phyloP scores from a whole-genome alignment of 1,140 invertebrate genomes.

The Hetaerina americana region DNA sequence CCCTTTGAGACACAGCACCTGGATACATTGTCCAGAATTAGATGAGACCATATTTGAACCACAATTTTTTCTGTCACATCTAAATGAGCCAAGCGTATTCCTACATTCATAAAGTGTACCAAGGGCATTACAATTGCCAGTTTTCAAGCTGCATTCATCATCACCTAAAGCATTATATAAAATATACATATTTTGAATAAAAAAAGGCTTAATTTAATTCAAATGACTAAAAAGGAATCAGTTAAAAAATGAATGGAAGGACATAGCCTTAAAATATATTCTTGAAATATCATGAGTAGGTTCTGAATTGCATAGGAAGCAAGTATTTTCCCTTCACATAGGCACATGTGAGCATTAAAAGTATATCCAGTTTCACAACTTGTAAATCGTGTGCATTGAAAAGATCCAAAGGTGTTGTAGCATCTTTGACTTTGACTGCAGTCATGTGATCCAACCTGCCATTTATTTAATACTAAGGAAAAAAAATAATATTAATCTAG shows the following conservation, averaged over 20 bases:
- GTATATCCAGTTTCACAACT: constrained; percentile 95
- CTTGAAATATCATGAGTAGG: no score
- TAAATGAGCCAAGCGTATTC: constrained; percentile 71
- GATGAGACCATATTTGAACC: constrained; percentile 22
- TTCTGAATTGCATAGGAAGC: no score
- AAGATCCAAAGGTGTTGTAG: constrained; percentile 82
- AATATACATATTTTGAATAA: no score
- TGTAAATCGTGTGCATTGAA: constrained; percentile 62
- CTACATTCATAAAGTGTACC: constrained; percentile 62
- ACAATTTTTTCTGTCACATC: constrained; percentile 50
- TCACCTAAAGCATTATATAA: no score
- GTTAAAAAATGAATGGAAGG: no score
- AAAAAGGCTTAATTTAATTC: no score
- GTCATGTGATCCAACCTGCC: constrained; percentile 37
- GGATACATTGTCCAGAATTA: constrained; percentile 19
- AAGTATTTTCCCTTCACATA: constrained; percentile 81
- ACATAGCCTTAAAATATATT: constrained; percentile 46
- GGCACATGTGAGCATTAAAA: constrained; percentile 68
- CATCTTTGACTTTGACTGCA: constrained; percentile 61
- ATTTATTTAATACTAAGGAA: constrained; percentile 47
- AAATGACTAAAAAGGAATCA: no score
- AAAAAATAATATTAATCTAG: neutral
- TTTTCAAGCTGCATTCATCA: constrained; percentile 75
- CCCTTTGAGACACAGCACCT: constrained; percentile 31
- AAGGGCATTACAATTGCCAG: constrained; percentile 57